These are phyloP conservation scores for Ecdyonurus torrentis DNA, from an alignment of 2,888 invertebrate genomes.

Conservation along the genomic window DNA sequence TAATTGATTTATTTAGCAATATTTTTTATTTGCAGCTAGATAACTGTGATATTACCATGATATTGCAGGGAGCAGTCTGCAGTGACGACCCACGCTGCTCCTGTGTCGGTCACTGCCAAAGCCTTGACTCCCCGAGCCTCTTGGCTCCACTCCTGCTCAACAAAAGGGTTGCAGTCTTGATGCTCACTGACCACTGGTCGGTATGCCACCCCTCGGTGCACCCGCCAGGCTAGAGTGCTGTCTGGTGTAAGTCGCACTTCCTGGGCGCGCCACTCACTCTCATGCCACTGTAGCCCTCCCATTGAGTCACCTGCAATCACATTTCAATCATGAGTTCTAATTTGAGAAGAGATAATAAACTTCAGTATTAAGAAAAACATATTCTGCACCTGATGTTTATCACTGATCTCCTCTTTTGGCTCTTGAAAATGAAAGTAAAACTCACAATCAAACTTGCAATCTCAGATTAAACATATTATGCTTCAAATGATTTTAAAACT, in stretches of 20 bases:
- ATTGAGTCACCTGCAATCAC: not conserved
- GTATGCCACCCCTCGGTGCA: not conserved
- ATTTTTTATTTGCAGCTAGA: not conserved
- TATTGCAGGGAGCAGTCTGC: not conserved
- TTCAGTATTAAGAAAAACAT: no score
- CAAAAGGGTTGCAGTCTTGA: not conserved
- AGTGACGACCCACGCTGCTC: not conserved
- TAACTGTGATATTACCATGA: constrained; percentile 1
- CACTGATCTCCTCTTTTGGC: no score
- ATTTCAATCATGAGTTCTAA: no score
- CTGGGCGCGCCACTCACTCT: constrained; percentile 1
- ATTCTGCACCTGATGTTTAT: no score
- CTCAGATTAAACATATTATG: no score
- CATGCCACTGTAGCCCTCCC: not conserved
- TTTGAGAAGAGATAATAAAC: no score
- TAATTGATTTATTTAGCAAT: not conserved
- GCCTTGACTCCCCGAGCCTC: constrained; percentile 1
- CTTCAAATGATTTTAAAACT: no score
- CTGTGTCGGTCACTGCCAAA: not conserved
- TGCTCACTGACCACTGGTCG: not conserved
- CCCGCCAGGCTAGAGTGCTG: not conserved
- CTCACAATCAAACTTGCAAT: no score
- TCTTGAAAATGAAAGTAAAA: no score
- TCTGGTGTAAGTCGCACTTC: not conserved
- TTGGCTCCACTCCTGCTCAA: not conserved